phyloP scores from a whole-genome alignment of 2,113 vertebrate genomes.

The Euleptes europaea region DNA sequence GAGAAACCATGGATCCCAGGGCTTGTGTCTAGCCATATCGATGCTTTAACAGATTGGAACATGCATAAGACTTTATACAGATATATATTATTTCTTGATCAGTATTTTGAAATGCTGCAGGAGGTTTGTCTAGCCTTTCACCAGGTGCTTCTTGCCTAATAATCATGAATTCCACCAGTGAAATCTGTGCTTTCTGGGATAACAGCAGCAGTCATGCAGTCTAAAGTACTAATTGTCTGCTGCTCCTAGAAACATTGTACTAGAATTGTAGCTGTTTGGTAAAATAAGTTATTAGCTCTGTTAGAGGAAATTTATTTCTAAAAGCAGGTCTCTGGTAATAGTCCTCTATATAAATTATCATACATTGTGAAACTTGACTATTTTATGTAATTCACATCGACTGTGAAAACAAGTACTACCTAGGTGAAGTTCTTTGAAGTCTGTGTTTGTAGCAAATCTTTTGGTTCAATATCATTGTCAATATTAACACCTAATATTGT shows the following conservation, averaged over 20 bases:
- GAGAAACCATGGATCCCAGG: not conserved
- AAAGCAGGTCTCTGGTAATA: conserved; percentile 12
- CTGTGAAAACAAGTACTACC: conserved; percentile 16
- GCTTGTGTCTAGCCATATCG: not conserved
- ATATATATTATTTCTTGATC: not conserved
- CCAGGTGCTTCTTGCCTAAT: not conserved
- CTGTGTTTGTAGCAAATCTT: conserved; percentile 8
- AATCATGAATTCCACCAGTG: not conserved
- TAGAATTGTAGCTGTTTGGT: not conserved
- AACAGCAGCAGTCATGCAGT: not conserved
- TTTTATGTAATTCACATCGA: not conserved
- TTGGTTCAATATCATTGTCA: conserved; percentile 12
- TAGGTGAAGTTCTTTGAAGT: conserved; percentile 7
- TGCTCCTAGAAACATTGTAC: no score
- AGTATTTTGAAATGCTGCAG: not conserved
- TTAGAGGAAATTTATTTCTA: conserved; percentile 26
- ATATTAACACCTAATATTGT: conserved; percentile 24
- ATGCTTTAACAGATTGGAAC: not conserved
- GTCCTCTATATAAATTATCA: conserved; percentile 6
- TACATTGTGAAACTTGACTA: not conserved
- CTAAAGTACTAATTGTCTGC: not conserved
- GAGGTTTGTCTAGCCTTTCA: not conserved
- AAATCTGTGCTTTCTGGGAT: not conserved
- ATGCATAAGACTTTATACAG: not conserved
- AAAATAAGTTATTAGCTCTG: conserved; percentile 14